phyloP scores from a whole-genome alignment of 2,113 vertebrate genomes.

The Lepus timidus region DNA sequence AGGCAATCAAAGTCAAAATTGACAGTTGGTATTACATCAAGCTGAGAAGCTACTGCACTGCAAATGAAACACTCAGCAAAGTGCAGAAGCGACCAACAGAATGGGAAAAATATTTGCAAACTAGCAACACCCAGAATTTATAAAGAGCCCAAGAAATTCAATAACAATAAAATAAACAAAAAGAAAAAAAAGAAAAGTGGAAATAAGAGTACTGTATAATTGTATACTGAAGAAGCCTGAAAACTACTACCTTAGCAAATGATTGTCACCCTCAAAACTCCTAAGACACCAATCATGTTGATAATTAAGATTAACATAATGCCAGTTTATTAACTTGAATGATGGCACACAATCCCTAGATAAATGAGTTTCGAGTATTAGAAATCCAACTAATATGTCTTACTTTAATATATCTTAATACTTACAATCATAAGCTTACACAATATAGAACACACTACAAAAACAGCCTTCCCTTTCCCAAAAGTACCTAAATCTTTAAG shows the following conservation, averaged over 20 bases:
- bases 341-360: background rate
- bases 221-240: background rate
- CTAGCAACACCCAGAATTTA: too few species aligned
- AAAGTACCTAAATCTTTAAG: background rate
- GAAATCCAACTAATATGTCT: background rate
- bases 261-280: background rate
- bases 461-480: background rate
- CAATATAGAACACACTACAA: background rate
- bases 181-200: too few species aligned
- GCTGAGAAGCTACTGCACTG: too few species aligned
- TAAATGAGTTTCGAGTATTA: background rate
- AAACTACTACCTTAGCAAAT: background rate
- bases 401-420: slow-evolving; percentile 30
- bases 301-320: background rate
- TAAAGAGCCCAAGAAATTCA: too few species aligned
- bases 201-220: background rate
- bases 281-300: background rate
- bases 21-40: too few species aligned
- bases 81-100: too few species aligned
- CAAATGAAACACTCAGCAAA: too few species aligned
- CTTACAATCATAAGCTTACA: background rate
- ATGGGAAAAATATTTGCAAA: too few species aligned
- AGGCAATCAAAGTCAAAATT: too few species aligned
- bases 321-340: background rate
- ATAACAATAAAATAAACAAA: too few species aligned